phyloP scores from a whole-genome alignment of 2,888 invertebrate genomes.

The Thereva nobilitata region DNA sequence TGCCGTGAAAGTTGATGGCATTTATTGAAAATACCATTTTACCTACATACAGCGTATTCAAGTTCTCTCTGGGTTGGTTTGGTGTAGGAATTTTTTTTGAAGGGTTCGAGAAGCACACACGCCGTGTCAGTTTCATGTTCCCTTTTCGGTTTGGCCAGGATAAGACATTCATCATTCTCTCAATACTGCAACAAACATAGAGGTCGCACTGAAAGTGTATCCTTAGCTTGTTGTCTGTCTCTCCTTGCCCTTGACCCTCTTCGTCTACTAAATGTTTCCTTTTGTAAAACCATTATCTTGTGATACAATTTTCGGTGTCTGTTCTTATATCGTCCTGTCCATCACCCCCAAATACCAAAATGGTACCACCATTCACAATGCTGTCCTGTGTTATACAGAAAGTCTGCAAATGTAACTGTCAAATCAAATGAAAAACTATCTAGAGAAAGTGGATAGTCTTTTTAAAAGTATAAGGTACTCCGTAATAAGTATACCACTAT shows the following conservation, averaged over 20 bases:
- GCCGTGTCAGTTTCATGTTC: slow-evolving; percentile 32
- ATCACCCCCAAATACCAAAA: background rate
- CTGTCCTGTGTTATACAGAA: too few species aligned
- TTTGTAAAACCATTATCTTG: slow-evolving; percentile 29
- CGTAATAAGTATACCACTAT: slow-evolving; percentile 5
- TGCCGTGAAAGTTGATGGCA: slow-evolving; percentile 36
- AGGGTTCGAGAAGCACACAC: slow-evolving; percentile 5
- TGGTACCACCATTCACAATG: background rate
- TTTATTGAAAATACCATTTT: slow-evolving; percentile 39
- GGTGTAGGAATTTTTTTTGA: slow-evolving; percentile 2
- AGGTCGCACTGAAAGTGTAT: slow-evolving; percentile 9
- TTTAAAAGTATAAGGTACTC: slow-evolving; percentile 25
- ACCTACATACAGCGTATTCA: slow-evolving; percentile 20
- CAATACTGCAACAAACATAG: slow-evolving; percentile 9
- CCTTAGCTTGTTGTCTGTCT: background rate
- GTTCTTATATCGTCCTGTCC: slow-evolving; percentile 31
- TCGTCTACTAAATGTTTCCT: background rate
- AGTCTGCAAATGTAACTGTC: slow-evolving; percentile 40
- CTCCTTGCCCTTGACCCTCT: background rate
- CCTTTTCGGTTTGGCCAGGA: slow-evolving; percentile 20
- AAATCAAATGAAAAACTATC: slow-evolving; percentile 43
- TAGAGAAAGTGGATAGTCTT: slow-evolving; percentile 19
- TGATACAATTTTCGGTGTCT: slow-evolving; percentile 34
- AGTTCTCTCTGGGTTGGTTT: background rate
- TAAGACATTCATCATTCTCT: slow-evolving; percentile 37